Percentiles rank a stretch among this genome's conserved stretches.
phyloP scores from a whole-genome alignment of 2,113 vertebrate genomes.

The Etia nguti region DNA sequence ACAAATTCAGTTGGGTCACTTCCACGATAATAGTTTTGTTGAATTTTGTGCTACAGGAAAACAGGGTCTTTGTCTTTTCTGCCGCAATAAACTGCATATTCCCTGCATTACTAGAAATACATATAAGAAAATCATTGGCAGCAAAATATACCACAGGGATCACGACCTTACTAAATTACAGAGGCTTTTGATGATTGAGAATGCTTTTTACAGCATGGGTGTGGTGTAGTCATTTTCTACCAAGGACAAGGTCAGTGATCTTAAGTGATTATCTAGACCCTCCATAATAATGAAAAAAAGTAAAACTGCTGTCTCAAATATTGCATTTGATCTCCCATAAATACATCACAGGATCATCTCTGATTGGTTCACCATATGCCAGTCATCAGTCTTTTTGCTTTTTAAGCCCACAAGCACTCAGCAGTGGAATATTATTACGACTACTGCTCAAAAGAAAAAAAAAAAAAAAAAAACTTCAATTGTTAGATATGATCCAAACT shows the following conservation, averaged over 20 bases:
- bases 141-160: neutral
- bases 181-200: neutral
- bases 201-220: neutral
- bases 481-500: neutral
- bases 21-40: neutral
- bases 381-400: neutral
- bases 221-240: neutral
- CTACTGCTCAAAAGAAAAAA: neutral
- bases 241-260: conserved; percentile 15
- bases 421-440: neutral
- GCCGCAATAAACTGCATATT: neutral
- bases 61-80: neutral
- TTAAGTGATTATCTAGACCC: conserved; percentile 9
- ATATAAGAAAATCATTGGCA: neutral
- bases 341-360: neutral
- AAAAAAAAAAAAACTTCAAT: neutral
- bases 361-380: neutral
- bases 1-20: neutral
- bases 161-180: neutral
- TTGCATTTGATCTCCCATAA: neutral
- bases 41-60: neutral
- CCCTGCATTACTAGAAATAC: neutral
- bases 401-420: neutral
- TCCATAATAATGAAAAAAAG: neutral
- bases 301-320: neutral